Evolutionary conservation across 92 coral and sea anemone genomes (phyloP), one percentile per base, ranked within the genome.

Genomic region (Umimayanthus kanabou): DNA sequence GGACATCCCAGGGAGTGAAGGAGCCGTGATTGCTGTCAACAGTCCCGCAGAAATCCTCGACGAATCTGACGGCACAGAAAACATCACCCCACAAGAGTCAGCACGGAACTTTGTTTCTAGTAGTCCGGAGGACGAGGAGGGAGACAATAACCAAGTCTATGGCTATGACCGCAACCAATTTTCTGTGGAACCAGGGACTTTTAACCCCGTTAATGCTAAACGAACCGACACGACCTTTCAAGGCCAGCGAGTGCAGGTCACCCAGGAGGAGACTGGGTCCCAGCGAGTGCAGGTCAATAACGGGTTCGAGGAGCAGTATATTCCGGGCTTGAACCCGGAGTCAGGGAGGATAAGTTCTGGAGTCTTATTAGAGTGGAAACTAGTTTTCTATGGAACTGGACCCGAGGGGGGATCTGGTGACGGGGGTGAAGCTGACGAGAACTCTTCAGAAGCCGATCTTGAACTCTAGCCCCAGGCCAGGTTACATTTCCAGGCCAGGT

Each of bases 251-350:
- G 98, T 96, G 47, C 99, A 97, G 90, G 94, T 93, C n/a, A 91
- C 96, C 42, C 93, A 94, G 20, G 99, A 97, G 79, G 99, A 97
- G 91, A 97, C 99, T 81, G 99, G 98, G 9, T 97, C 99, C 50
- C 99, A 97, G 88, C 92, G 99, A 57, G 99, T 97, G 33, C 99
- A 97, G 85, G 99, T 97, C 25, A 97, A 97, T 80, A 97, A 97
- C 42, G 99, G 99, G 4, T 97, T 97, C 82, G 98, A 97, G 80
- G 99, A 97, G 80, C 96, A 97, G 87, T 97, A 95, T 79, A 98
- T 97, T 80, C 98, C 99, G 55, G 99, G 99, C 23, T 85, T 93
- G 25, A 97, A 97, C 85, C 93, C 99, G 79, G 98, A 95, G 53
- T 95, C 97, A 58, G 99, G 99, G 61, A 80, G 95, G 72, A 89